These are phyloP conservation scores for Accipiter virgatus DNA, from an alignment of 2,113 vertebrate species.

Conservation along the genomic window DNA sequence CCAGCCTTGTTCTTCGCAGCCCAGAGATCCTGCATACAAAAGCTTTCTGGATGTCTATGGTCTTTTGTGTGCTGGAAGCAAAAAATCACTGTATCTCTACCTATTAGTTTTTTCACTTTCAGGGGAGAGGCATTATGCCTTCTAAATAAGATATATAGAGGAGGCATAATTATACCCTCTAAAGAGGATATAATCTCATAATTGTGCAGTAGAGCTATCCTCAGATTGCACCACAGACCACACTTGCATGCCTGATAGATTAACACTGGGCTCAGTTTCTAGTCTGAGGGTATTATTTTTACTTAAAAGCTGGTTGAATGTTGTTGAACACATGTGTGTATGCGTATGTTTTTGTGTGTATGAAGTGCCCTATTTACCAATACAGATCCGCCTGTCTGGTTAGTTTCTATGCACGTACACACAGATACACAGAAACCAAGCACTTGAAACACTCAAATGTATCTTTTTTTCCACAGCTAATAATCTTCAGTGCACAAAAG, in stretches of 20 bases:
- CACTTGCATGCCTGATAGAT: slow-evolving; percentile 50
- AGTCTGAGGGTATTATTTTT: slow-evolving; percentile 43
- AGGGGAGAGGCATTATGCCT: not conserved
- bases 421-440: slow-evolving; percentile 11
- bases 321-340: slow-evolving; percentile 21
- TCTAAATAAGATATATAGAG: slow-evolving; percentile 47
- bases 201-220: slow-evolving; percentile 58
- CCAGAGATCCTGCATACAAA: slow-evolving; percentile 9
- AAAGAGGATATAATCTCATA: slow-evolving; percentile 41
- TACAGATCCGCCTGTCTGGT: slow-evolving; percentile 4
- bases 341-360: not conserved
- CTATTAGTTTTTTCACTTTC: not conserved
- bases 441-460: slow-evolving; percentile 53
- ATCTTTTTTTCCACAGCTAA: not conserved
- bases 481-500: slow-evolving; percentile 53
- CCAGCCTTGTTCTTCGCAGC: not conserved
- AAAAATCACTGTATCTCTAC: not conserved
- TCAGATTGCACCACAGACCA: slow-evolving; percentile 43
- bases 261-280: slow-evolving; percentile 11
- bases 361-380: slow-evolving; percentile 44
- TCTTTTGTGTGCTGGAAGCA: not conserved
- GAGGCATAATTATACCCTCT: slow-evolving; percentile 53
- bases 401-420: slow-evolving; percentile 30
- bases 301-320: slow-evolving; percentile 57
- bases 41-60: not conserved